These are phyloP conservation scores for Magallana angulata DNA, from an alignment of 1,140 invertebrate species.

Conservation along the genomic window DNA sequence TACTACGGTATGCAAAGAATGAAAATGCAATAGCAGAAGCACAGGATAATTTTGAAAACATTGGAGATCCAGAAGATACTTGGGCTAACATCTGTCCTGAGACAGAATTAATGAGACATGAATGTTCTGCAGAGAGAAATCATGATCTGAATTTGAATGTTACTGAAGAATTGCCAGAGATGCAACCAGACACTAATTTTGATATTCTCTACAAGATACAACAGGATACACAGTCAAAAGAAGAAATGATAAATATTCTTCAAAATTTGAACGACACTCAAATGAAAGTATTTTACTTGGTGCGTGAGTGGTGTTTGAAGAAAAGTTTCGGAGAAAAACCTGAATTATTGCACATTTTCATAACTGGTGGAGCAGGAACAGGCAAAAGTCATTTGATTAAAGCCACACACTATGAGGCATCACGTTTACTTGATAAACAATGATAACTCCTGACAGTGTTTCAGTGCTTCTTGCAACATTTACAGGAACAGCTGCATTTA, in stretches of 20 bases:
- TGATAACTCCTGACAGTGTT: constrained; percentile 34
- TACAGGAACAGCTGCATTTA: constrained; percentile 48
- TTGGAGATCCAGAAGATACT: neutral
- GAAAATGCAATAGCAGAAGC: neutral
- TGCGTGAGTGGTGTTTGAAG: constrained; percentile 49
- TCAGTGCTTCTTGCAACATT: constrained; percentile 48
- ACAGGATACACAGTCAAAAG: neutral
- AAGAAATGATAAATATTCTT: neutral
- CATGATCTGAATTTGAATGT: neutral
- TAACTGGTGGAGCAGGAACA: constrained; percentile 54
- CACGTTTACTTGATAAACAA: constrained; percentile 44
- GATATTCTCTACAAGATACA: neutral
- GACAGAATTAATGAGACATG: neutral
- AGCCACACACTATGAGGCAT: constrained; percentile 52
- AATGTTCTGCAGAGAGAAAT: constrained; percentile 2
- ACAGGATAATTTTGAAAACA: constrained; percentile 24
- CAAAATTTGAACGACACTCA: constrained; percentile 5
- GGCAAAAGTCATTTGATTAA: constrained; percentile 59
- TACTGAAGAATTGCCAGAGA: neutral
- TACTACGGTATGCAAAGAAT: neutral
- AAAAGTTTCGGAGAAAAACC: constrained; percentile 27
- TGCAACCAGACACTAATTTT: neutral
- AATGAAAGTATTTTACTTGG: constrained; percentile 49
- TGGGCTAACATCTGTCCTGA: constrained; percentile 43
- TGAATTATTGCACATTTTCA: constrained; percentile 49